These are phyloP conservation scores for Hydraecia micacea DNA, from an alignment of 2,888 invertebrate species.

Conservation along the genomic window DNA sequence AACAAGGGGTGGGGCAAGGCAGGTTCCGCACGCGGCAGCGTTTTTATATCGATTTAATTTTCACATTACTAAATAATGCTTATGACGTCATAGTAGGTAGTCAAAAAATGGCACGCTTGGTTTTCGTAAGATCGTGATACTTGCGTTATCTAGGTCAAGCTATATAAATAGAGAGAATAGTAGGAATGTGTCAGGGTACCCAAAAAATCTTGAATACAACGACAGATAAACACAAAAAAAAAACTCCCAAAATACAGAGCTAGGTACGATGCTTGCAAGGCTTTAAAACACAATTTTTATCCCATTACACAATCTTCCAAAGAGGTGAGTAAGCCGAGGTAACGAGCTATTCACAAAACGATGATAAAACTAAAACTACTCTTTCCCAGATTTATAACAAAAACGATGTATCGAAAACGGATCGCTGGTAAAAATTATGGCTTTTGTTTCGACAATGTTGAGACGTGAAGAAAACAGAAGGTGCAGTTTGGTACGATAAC, in stretches of 20 bases:
- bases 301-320: conserved; percentile 16
- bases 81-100: too few species aligned
- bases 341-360: conserved; percentile 31
- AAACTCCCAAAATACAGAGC: neutral
- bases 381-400: conserved; percentile 31
- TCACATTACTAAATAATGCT: too few species aligned
- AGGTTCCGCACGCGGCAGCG: too few species aligned
- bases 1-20: too few species aligned
- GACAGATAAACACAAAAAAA: neutral
- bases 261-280: neutral
- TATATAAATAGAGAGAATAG: too few species aligned
- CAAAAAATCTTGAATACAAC: neutral
- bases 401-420: conserved; percentile 44
- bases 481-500: neutral
- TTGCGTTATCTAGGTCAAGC: too few species aligned
- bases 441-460: conserved; percentile 30
- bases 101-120: too few species aligned
- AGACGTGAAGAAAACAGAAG: conserved; percentile 1
- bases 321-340: neutral
- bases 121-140: too few species aligned
- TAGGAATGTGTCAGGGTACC: too few species aligned
- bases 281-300: conserved; percentile 18
- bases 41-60: too few species aligned
- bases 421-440: conserved; percentile 29
- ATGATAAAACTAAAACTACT: conserved; percentile 48